A percentile compares a stretch with the other conserved stretches of the same genome.
Conservation (phyloP, 1,140 invertebrate species). For the Ganaspis sp. region DNA sequence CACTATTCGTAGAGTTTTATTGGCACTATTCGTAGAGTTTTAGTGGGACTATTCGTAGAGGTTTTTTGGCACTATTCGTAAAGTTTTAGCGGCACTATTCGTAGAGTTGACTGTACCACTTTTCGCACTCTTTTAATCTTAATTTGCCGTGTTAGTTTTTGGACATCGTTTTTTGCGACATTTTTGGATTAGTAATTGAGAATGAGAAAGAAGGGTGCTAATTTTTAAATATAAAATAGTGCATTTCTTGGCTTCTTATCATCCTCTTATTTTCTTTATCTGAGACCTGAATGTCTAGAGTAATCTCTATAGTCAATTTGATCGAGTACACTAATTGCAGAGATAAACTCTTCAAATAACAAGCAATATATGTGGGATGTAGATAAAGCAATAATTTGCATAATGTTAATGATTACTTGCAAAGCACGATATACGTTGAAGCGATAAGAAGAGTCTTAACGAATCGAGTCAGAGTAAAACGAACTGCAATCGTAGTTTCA, state of each 20-base stretch:
- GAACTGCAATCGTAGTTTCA: neutral
- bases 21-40: too few species aligned
- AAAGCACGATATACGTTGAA: slow-evolving; percentile 18
- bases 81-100: too few species aligned
- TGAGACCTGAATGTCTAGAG: slow-evolving; percentile 5
- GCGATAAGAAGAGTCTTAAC: slow-evolving; percentile 26
- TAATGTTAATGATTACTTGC: slow-evolving; percentile 30
- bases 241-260: neutral
- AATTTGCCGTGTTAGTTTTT: too few species aligned
- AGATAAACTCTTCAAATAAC: slow-evolving; percentile 30
- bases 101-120: too few species aligned
- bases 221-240: too few species aligned
- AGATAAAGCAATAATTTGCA: slow-evolving; percentile 31
- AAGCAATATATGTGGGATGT: slow-evolving; percentile 24
- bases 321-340: slow-evolving; percentile 25
- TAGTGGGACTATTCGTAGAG: too few species aligned
- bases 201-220: too few species aligned
- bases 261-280: slow-evolving; percentile 7
- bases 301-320: slow-evolving; percentile 27
- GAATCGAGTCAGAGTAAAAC: slow-evolving; percentile 23
- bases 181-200: too few species aligned
- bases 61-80: too few species aligned
- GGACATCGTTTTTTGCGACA: too few species aligned
- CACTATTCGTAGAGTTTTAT: too few species aligned
- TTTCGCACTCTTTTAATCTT: too few species aligned